A percentile compares a stretch with the other conserved stretches of the same genome.
These are phyloP conservation scores for Mormyrus proboscirostris DNA, from an alignment of 2,797 vertebrate genomes.

Conservation along the genomic window DNA sequence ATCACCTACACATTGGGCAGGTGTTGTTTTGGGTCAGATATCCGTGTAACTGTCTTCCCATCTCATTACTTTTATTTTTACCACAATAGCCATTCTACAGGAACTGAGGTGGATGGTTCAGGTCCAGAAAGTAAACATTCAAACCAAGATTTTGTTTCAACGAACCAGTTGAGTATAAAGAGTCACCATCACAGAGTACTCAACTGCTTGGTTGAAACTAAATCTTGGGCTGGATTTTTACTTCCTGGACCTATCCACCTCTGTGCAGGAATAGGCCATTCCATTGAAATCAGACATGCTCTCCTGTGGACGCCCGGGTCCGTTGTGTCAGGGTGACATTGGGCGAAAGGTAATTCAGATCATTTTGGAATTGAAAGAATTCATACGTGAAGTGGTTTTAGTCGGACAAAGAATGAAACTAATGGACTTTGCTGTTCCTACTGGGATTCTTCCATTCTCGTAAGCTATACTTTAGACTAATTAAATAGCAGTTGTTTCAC, in stretches of 20 bases:
- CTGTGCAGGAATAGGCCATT: neutral
- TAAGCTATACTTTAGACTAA: conserved; percentile 24
- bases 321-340: neutral
- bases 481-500: conserved; percentile 29
- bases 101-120: neutral
- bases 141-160: neutral
- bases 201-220: neutral
- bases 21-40: neutral
- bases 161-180: neutral
- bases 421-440: neutral
- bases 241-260: neutral
- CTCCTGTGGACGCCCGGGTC: neutral
- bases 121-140: neutral
- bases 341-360: neutral
- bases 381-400: conserved; percentile 27
- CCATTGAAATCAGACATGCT: neutral
- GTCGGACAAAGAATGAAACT: conserved; percentile 19
- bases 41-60: neutral
- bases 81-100: neutral
- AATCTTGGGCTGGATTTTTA: neutral
- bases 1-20: neutral
- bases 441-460: conserved; percentile 15
- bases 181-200: neutral
- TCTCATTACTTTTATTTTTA: neutral
- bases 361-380: conserved; percentile 7